Conservation (phyloP, 1,140 invertebrate genomes). For the Chlorops oryzae region DNA sequence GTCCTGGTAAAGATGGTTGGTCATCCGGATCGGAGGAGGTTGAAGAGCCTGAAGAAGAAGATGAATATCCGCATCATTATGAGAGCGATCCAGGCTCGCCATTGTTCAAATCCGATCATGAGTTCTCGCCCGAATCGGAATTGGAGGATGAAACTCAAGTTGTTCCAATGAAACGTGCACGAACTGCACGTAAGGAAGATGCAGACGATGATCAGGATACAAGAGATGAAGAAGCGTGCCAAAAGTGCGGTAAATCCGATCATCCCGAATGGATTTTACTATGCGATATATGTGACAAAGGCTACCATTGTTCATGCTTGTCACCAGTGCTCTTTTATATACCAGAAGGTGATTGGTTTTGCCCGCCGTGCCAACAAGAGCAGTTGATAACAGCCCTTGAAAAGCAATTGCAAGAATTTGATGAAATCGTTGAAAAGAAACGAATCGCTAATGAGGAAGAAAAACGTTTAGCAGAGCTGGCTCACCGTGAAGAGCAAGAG, state of each 20-base stretch:
- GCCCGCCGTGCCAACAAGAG: constrained; percentile 89
- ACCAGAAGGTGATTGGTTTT: constrained; percentile 95
- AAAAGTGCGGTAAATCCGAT: constrained; percentile 79
- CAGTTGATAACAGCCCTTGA: constrained; percentile 65
- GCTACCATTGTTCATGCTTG: constrained; percentile 91
- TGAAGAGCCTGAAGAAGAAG: constrained; percentile 58
- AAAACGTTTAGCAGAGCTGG: constrained; percentile 59
- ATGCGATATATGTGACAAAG: constrained; percentile 89
- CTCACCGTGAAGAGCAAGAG: constrained; percentile 29
- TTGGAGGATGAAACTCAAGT: constrained; percentile 57
- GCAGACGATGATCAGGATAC: constrained; percentile 38
- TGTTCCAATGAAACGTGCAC: constrained; percentile 59
- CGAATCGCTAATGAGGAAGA: constrained; percentile 60
- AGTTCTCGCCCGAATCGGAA: constrained; percentile 75
- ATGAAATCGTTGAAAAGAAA: constrained; percentile 62
- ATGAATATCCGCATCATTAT: constrained; percentile 54
- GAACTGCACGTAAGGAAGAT: constrained; percentile 62
- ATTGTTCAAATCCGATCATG: constrained; percentile 80
- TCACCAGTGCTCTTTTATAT: constrained; percentile 84
- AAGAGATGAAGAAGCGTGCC: constrained; percentile 64
- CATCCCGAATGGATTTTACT: constrained; percentile 94
- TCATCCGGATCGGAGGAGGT: constrained; percentile 60
- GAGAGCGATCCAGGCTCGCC: constrained; percentile 55
- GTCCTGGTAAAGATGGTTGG: constrained; percentile 62
- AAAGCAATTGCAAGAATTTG: constrained; percentile 56